Conservation (phyloP, 2,888 invertebrate genomes). For the Lasioglossum leucozonium region DNA sequence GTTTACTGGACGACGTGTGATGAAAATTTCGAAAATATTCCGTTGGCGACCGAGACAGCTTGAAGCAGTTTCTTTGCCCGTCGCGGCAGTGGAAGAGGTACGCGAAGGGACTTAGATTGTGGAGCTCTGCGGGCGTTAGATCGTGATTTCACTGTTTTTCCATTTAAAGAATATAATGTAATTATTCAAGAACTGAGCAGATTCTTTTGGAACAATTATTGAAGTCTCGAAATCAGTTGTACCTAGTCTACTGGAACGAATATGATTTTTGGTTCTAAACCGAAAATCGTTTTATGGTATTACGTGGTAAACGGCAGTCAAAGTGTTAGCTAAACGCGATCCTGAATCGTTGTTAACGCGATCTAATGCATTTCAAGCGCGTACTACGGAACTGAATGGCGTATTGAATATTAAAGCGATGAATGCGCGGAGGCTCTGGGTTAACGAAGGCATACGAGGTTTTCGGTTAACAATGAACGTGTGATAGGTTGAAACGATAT, state of each 20-base stretch:
- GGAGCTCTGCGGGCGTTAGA: too few relatives aligned
- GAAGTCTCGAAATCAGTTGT: background rate
- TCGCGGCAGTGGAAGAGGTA: too few relatives aligned
- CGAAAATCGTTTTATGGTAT: background rate
- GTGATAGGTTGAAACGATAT: background rate
- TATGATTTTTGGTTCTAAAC: background rate
- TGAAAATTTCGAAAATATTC: too few relatives aligned
- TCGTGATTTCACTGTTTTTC: too few relatives aligned
- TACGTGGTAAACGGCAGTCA: background rate
- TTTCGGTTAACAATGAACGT: background rate
- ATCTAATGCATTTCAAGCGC: background rate
- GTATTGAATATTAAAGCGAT: background rate
- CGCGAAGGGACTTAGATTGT: too few relatives aligned
- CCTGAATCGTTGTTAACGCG: background rate
- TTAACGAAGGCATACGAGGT: background rate
- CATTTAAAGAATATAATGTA: too few relatives aligned
- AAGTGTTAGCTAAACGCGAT: background rate
- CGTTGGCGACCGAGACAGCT: too few relatives aligned
- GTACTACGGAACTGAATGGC: background rate
- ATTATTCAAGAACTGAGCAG: background rate
- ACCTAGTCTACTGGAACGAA: background rate
- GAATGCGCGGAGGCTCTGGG: background rate
- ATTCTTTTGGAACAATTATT: background rate
- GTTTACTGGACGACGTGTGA: too few relatives aligned
- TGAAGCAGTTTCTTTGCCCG: too few relatives aligned